Evolutionary conservation across 2,113 vertebrate genomes (phyloP).

Genomic region (Melanerpes aurifrons): DNA sequence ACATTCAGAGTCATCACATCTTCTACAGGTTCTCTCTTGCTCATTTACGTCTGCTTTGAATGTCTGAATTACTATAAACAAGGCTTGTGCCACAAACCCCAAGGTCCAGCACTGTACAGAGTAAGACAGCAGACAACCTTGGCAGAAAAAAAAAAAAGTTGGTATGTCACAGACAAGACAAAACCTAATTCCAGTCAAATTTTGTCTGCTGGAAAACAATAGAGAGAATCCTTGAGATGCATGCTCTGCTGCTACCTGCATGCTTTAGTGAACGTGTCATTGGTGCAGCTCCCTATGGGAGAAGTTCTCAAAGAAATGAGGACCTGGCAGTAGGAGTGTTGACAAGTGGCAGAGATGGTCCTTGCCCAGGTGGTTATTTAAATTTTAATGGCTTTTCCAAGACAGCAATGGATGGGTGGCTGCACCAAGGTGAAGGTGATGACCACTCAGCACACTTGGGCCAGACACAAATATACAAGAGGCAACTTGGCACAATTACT

Average conservation of each 20-base stretch:
- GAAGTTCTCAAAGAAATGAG: neutral
- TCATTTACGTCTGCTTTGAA: neutral
- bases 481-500: neutral
- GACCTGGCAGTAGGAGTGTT: neutral
- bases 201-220: neutral
- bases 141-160: neutral
- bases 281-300: neutral
- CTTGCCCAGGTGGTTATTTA: neutral
- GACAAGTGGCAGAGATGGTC: neutral
- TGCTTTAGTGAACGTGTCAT: neutral
- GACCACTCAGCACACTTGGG: neutral
- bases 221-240: neutral
- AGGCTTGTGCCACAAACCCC: neutral
- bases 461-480: neutral
- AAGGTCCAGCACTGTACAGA: neutral
- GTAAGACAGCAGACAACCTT: neutral
- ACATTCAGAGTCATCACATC: neutral
- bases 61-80: neutral
- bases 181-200: neutral
- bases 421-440: neutral
- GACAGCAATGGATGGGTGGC: neutral
- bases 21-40: neutral
- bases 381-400: conserved; percentile 29
- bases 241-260: neutral
- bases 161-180: neutral